phyloP scores from a whole-genome alignment of 2,113 vertebrate genomes.

The Himantopus leucocephalus region DNA sequence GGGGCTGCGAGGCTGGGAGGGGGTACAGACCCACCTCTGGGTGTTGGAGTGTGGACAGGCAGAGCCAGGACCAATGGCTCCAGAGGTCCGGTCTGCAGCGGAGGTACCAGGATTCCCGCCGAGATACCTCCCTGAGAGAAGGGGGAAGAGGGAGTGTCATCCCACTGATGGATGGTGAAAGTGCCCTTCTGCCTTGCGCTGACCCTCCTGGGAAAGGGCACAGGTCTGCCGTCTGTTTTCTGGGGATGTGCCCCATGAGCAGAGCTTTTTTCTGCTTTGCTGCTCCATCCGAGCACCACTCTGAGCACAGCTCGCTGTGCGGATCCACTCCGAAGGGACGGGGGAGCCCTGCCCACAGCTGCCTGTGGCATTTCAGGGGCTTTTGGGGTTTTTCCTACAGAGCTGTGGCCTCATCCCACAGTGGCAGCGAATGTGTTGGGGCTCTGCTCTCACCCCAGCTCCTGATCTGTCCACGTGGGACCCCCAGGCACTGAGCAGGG shows the following conservation, averaged over 20 bases:
- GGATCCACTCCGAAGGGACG: background rate
- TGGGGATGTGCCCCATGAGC: background rate
- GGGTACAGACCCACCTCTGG: too few relatives aligned
- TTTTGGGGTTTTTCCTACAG: background rate
- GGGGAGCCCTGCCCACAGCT: background rate
- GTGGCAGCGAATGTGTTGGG: accelerated
- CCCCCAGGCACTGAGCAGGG: background rate
- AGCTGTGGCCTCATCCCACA: accelerated
- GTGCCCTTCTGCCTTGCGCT: background rate
- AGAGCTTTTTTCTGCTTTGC: background rate
- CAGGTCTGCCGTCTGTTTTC: background rate
- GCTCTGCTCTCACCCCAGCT: background rate
- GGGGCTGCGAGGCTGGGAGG: background rate
- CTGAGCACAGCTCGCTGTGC: accelerated
- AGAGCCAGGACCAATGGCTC: background rate
- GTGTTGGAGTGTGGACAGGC: too few relatives aligned
- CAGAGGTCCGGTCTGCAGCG: background rate
- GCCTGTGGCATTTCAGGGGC: background rate
- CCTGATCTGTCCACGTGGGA: background rate
- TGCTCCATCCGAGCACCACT: background rate
- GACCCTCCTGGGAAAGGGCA: background rate
- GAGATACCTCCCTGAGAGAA: background rate
- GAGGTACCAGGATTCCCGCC: background rate
- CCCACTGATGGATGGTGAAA: background rate
- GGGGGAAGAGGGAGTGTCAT: background rate